Conservation (phyloP, 2,113 vertebrate genomes). For the Cygnus buccinator region DNA sequence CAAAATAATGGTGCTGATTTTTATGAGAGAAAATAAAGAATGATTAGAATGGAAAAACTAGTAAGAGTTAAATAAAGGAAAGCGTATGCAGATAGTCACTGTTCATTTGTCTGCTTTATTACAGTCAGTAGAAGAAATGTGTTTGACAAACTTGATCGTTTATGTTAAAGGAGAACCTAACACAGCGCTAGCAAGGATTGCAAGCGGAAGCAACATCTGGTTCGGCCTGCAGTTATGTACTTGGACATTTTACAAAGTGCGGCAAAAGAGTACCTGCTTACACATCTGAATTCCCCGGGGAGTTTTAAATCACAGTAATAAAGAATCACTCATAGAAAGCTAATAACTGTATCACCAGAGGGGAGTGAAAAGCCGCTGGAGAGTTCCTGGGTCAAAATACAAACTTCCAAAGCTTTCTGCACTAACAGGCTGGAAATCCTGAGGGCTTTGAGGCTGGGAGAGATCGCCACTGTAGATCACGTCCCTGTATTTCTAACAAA, state of each 20-base stretch:
- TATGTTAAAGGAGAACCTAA: neutral
- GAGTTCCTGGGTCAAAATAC: neutral
- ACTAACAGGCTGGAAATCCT: neutral
- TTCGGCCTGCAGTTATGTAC: neutral
- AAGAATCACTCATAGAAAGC: slow-evolving; percentile 2
- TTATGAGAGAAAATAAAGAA: neutral
- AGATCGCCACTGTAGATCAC: neutral
- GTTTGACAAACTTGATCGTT: neutral
- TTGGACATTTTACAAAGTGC: neutral
- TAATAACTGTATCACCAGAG: slow-evolving; percentile 1
- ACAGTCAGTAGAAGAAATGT: neutral
- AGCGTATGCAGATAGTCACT: neutral
- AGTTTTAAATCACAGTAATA: slow-evolving; percentile 40
- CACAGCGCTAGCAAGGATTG: neutral
- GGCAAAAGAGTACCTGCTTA: slow-evolving; percentile 24
- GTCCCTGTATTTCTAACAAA: rapidly evolving
- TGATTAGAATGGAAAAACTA: neutral
- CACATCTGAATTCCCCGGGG: neutral
- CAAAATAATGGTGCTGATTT: neutral
- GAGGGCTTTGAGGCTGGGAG: neutral
- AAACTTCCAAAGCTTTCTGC: neutral
- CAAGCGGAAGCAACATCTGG: neutral
- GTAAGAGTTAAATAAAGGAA: neutral
- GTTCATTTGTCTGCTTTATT: neutral
- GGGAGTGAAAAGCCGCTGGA: neutral